Conservation (phyloP, 2,888 invertebrate species). For the Taphrorychus bicolor region DNA sequence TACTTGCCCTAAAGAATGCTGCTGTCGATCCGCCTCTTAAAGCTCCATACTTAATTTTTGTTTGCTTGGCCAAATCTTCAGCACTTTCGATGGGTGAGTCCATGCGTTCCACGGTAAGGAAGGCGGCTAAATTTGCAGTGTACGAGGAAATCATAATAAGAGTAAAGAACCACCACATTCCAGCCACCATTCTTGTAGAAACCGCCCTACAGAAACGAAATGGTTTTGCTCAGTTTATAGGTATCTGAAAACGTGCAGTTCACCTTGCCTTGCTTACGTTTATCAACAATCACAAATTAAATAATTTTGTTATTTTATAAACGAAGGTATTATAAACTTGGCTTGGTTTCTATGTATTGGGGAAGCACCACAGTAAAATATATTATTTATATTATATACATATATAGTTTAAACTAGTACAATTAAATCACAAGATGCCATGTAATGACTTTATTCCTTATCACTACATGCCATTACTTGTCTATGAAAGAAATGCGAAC, state of each 20-base stretch:
- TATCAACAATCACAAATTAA: neutral
- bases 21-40: constrained; percentile 92
- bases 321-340: too few relatives aligned
- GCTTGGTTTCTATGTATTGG: too few relatives aligned
- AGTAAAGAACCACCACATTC: constrained; percentile 97
- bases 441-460: too few relatives aligned
- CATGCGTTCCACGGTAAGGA: constrained; percentile 91
- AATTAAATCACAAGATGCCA: too few relatives aligned
- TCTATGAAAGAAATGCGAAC: too few relatives aligned
- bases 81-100: constrained; percentile 94
- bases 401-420: too few relatives aligned
- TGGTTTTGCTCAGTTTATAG: neutral
- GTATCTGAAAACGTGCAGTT: constrained; percentile 25
- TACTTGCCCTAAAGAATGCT: constrained; percentile 87
- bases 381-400: too few relatives aligned
- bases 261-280: constrained; percentile 18
- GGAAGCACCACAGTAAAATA: too few relatives aligned
- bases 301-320: too few relatives aligned
- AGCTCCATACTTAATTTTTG: constrained; percentile 96
- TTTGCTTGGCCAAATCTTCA: constrained; percentile 95
- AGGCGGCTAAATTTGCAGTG: constrained; percentile 94
- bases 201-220: constrained; percentile 70
- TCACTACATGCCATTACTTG: too few relatives aligned
- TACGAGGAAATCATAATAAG: constrained; percentile 96
- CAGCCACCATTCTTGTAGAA: constrained; percentile 87